Conservation (phyloP, 1,140 invertebrate species). For the Gryon sp. region DNA sequence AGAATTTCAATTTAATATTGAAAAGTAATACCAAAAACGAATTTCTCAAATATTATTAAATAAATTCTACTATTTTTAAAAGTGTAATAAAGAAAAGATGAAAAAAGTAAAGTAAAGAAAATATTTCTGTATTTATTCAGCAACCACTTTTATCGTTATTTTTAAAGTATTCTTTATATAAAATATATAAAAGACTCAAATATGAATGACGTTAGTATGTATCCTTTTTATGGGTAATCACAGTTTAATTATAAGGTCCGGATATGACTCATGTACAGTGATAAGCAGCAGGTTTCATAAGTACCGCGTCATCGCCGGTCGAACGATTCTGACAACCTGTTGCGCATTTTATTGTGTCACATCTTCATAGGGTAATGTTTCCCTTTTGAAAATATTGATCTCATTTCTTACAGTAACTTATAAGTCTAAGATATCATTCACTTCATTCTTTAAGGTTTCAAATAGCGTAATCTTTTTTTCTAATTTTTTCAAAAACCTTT, state of each 20-base stretch:
- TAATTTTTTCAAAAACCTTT: too few species aligned
- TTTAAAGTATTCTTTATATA: background rate
- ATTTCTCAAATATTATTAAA: too few species aligned
- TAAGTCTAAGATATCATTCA: constrained; percentile 21
- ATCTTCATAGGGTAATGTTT: constrained; percentile 23
- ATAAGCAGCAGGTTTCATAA: constrained; percentile 49
- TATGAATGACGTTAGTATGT: constrained; percentile 28
- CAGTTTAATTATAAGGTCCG: constrained; percentile 53
- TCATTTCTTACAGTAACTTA: constrained; percentile 30
- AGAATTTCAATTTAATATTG: too few species aligned
- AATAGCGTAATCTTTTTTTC: too few species aligned
- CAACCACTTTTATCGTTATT: constrained; percentile 2
- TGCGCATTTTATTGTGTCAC: constrained; percentile 39
- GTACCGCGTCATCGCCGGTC: constrained; percentile 37
- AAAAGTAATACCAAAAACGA: too few species aligned
- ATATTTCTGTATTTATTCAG: too few species aligned
- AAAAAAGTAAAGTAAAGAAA: too few species aligned
- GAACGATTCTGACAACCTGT: constrained; percentile 51
- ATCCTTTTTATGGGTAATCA: constrained; percentile 46
- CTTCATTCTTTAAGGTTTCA: too few species aligned
- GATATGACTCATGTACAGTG: constrained; percentile 49
- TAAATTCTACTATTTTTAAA: too few species aligned
- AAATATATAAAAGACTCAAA: background rate
- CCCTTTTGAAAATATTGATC: background rate
- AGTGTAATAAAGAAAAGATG: too few species aligned